These are phyloP conservation scores for Scotopteryx bipunctaria DNA, from an alignment of 2,888 invertebrate species.

Conservation along the genomic window DNA sequence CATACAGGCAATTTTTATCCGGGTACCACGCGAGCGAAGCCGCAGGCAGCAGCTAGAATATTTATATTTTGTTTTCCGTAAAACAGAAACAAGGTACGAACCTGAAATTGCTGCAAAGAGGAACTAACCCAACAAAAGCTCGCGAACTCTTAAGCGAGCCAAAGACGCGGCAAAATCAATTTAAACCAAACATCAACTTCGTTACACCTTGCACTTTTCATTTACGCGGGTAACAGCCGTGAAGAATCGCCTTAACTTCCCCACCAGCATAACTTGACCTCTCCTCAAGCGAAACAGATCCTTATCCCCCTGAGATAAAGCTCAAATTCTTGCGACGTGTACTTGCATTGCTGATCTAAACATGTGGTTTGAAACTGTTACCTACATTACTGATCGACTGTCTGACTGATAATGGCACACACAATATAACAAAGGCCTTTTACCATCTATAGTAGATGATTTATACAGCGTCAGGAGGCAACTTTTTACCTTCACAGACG, in stretches of 20 bases:
- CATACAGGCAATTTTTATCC: no score
- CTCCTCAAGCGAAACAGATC: background rate
- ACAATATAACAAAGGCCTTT: no score
- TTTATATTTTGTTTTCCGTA: background rate
- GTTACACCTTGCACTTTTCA: conserved; percentile 32
- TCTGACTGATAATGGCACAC: no score
- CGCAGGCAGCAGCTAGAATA: no score
- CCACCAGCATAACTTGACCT: conserved; percentile 10
- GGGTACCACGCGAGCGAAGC: no score
- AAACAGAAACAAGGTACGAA: no score
- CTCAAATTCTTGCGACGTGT: background rate
- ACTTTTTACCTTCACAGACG: no score
- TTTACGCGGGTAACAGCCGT: conserved; percentile 31
- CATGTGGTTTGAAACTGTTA: conserved; percentile 9
- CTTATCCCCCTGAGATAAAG: background rate
- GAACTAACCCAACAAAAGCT: conserved; percentile 8
- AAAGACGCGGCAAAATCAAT: conserved; percentile 31
- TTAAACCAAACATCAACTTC: conserved; percentile 28
- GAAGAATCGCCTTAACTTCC: conserved; percentile 23
- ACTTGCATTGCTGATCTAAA: background rate
- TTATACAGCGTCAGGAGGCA: no score
- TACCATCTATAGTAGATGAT: no score
- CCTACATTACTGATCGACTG: no score
- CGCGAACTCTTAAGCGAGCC: conserved; percentile 22
- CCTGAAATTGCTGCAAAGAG: background rate